These are phyloP conservation scores for Microctenopoma lineatum DNA, from an alignment of 2,797 vertebrate genomes.

Conservation along the genomic window DNA sequence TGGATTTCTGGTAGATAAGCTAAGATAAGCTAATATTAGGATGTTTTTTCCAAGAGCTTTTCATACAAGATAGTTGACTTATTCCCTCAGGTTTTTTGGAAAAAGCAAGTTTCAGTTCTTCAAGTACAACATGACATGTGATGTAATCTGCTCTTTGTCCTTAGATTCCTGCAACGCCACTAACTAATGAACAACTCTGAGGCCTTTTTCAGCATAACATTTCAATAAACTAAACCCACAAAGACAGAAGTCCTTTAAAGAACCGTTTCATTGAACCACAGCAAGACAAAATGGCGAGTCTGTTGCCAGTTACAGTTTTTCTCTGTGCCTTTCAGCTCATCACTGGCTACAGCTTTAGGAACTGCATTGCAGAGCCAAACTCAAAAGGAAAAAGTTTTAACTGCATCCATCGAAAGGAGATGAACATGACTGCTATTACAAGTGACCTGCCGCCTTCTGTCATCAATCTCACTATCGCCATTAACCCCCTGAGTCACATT, in stretches of 20 bases:
- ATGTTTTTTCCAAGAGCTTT: background rate
- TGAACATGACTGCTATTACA: conserved; percentile 61
- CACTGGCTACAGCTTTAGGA: conserved; percentile 79
- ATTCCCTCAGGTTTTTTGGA: background rate
- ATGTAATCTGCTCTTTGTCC: conserved; percentile 11
- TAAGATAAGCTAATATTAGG: background rate
- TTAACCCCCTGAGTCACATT: conserved; percentile 54
- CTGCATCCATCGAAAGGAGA: conserved; percentile 65
- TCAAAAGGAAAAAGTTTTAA: conserved; percentile 58
- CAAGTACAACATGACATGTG: background rate
- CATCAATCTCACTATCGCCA: conserved; percentile 73
- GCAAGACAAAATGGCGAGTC: conserved; percentile 60
- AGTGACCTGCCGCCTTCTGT: conserved; percentile 70
- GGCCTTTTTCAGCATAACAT: conserved; percentile 1
- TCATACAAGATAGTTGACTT: background rate
- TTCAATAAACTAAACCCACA: conserved; percentile 2
- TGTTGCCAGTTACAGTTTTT: conserved; percentile 45
- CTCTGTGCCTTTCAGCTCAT: conserved; percentile 59
- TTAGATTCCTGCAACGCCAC: conserved; percentile 39
- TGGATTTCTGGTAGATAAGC: background rate
- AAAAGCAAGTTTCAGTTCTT: background rate
- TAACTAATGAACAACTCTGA: conserved; percentile 1
- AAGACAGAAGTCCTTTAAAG: background rate
- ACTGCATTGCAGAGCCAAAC: conserved; percentile 75
- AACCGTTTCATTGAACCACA: background rate